These are phyloP conservation scores for Dryocosmus kuriphilus DNA, from an alignment of 2,888 invertebrate genomes.

Conservation along the genomic window DNA sequence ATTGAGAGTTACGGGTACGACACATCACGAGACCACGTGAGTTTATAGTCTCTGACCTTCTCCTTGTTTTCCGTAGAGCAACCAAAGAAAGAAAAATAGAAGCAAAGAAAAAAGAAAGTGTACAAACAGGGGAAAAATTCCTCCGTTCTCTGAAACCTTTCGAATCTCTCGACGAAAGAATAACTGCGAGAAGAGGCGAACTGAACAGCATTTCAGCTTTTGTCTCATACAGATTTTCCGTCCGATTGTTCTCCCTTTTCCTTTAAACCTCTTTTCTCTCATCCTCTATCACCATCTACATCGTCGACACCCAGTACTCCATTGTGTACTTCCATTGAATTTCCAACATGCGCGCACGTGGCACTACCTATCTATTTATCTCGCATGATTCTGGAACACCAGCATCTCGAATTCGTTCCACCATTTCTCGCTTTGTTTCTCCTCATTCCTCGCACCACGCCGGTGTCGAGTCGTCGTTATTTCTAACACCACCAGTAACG, in stretches of 20 bases:
- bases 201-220: conserved; percentile 15
- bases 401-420: conserved; percentile 22
- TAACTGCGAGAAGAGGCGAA: conserved; percentile 10
- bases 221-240: conserved; percentile 40
- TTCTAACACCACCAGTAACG: not conserved
- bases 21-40: conserved; percentile 13
- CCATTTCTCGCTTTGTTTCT: conserved; percentile 32
- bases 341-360: conserved; percentile 31
- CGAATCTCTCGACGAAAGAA: conserved; percentile 14
- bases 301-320: conserved; percentile 29
- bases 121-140: not conserved
- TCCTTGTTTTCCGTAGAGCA: not conserved
- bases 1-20: conserved; percentile 18
- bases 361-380: conserved; percentile 35
- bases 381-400: conserved; percentile 22
- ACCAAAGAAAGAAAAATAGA: not conserved
- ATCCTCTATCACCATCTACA: conserved; percentile 25
- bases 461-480: not conserved
- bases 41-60: conserved; percentile 7
- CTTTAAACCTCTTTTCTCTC: conserved; percentile 38
- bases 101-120: not conserved
- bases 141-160: not conserved
- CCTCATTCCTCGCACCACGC: conserved; percentile 7
- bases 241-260: conserved; percentile 36
- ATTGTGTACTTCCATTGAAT: conserved; percentile 37